Percentiles rank a stretch among this genome's conserved stretches.
Evolutionary conservation across 2,113 vertebrate genomes (phyloP).

Genomic region (Scortum barcoo): DNA sequence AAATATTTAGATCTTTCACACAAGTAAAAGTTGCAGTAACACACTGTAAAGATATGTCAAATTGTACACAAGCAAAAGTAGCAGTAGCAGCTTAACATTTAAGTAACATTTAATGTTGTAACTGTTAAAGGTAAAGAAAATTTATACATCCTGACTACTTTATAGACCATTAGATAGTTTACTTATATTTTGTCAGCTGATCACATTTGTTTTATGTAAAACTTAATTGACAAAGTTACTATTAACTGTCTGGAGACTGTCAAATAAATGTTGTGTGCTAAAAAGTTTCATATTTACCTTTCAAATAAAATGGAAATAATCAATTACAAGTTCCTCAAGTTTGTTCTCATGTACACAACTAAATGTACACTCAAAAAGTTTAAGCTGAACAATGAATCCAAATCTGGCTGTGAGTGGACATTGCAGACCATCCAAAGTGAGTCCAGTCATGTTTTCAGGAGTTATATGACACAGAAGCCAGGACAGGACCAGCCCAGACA

Average conservation of each 20-base stretch:
- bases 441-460: background rate
- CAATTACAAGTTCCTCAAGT: background rate
- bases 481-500: background rate
- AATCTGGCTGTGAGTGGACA: background rate
- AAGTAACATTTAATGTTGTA: background rate
- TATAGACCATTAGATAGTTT: background rate
- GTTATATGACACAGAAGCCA: background rate
- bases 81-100: background rate
- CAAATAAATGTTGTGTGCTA: background rate
- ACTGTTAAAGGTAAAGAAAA: background rate
- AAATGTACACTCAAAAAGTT: background rate
- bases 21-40: background rate
- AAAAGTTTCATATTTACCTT: background rate
- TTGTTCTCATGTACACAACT: background rate
- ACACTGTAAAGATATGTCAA: background rate
- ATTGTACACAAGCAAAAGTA: background rate
- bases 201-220: background rate
- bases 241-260: background rate
- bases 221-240: background rate
- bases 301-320: background rate
- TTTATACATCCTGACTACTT: background rate
- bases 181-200: no score
- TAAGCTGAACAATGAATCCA: background rate
- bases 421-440: background rate
- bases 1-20: background rate